phyloP scores from a whole-genome alignment of 2,797 vertebrate genomes.

The Sarcoramphus papa region DNA sequence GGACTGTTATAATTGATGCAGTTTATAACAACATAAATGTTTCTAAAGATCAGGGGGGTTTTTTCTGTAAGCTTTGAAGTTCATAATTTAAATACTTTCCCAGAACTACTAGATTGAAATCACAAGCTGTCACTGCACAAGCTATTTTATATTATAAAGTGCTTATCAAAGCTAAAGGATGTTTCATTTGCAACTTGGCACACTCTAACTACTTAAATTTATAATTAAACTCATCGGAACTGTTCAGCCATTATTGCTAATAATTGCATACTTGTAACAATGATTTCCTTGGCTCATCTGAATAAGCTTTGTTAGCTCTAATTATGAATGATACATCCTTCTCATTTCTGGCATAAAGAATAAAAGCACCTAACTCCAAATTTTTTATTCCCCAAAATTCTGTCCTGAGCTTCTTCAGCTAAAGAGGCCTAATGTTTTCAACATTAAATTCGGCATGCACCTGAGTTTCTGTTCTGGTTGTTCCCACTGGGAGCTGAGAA shows the following conservation, averaged over 20 bases:
- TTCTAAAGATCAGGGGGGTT: not conserved
- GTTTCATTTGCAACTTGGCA: not conserved
- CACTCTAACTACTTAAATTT: not conserved
- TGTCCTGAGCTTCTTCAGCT: not conserved
- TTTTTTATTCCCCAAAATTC: not conserved
- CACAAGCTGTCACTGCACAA: not conserved
- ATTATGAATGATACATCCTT: not conserved
- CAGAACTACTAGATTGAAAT: not conserved
- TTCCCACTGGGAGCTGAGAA: not conserved
- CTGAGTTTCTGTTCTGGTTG: not conserved
- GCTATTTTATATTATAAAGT: not conserved
- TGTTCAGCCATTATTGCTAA: not conserved
- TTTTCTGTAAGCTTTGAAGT: not conserved
- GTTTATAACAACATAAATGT: not conserved
- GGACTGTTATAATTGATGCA: not conserved
- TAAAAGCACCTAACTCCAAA: not conserved
- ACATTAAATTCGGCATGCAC: not conserved
- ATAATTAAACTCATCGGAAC: not conserved
- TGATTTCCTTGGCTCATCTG: not conserved
- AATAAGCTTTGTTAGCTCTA: constrained; percentile 18
- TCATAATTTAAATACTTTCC: not conserved
- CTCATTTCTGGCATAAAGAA: constrained; percentile 2
- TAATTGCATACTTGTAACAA: not conserved
- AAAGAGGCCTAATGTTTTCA: not conserved
- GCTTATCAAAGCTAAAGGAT: not conserved